Evolutionary conservation across 2,888 invertebrate genomes (phyloP).

Genomic region (Oscheius onirici): DNA sequence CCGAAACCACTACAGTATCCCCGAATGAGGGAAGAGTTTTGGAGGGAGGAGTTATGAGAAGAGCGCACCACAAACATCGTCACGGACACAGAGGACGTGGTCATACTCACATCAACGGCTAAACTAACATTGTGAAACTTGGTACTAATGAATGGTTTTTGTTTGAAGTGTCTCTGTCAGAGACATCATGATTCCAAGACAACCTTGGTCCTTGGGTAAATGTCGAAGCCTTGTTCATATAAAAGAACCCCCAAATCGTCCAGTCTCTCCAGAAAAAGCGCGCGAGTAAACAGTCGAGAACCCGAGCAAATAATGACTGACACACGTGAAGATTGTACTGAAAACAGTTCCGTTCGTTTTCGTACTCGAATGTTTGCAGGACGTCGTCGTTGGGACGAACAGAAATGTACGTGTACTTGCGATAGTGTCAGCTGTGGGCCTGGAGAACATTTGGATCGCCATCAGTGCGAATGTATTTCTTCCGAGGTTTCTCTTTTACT

Average conservation of each 20-base stretch:
- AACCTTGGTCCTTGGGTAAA: too few species aligned
- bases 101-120: neutral
- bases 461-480: constrained; percentile 18
- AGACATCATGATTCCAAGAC: too few species aligned
- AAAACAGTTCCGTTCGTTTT: neutral
- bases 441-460: constrained; percentile 1
- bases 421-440: constrained; percentile 1
- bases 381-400: constrained; percentile 14
- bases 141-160: too few species aligned
- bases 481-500: neutral
- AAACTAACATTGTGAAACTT: too few species aligned
- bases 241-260: too few species aligned
- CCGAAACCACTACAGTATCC: neutral
- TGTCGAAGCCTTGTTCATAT: too few species aligned
- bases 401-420: constrained; percentile 26
- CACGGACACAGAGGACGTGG: constrained; percentile 1
- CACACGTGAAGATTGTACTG: too few species aligned
- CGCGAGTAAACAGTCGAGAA: too few species aligned
- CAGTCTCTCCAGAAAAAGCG: too few species aligned
- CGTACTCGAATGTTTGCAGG: neutral
- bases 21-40: neutral
- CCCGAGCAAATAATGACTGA: too few species aligned
- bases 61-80: neutral
- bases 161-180: too few species aligned
- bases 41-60: neutral